A percentile compares a stretch with the other conserved stretches of the same genome.
phyloP scores from a whole-genome alignment of 2,113 vertebrate genomes.

The Brienomyrus longianalis region DNA sequence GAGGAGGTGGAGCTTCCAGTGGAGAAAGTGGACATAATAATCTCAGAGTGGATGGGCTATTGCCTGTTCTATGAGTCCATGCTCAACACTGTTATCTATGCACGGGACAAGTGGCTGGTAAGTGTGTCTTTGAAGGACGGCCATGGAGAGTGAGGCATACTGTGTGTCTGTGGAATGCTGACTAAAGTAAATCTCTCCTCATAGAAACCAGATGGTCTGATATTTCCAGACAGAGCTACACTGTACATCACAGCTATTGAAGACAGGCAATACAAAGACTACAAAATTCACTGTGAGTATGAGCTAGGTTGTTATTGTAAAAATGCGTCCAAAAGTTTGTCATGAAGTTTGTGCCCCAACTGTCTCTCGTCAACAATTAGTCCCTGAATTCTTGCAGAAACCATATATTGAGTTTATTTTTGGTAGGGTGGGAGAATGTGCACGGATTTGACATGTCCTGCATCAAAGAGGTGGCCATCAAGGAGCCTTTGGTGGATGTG shows the following conservation, averaged over 20 bases:
- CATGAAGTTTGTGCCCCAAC: background rate
- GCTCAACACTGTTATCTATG: conserved; percentile 87
- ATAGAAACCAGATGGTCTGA: conserved; percentile 81
- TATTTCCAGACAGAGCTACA: conserved; percentile 84
- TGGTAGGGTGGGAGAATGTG: conserved; percentile 87
- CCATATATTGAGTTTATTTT: background rate
- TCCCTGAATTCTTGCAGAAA: background rate
- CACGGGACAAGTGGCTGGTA: conserved; percentile 90
- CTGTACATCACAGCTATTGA: conserved; percentile 87
- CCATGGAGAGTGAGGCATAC: background rate
- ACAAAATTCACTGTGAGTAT: conserved; percentile 88
- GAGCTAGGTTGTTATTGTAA: background rate
- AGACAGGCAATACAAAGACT: conserved; percentile 88
- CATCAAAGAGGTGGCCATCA: conserved; percentile 88
- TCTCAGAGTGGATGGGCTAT: conserved; percentile 94
- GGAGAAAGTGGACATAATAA: conserved; percentile 87
- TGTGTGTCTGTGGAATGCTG: background rate
- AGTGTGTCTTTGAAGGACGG: background rate
- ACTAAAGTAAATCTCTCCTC: background rate
- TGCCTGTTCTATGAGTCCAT: conserved; percentile 91
- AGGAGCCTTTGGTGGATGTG: conserved; percentile 84
- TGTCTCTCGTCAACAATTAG: background rate
- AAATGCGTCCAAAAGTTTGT: background rate
- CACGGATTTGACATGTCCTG: conserved; percentile 92
- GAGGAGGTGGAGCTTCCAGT: conserved; percentile 84